Evolutionary conservation across 2,888 invertebrate genomes (phyloP).

Genomic region (Ophioninae sp.): DNA sequence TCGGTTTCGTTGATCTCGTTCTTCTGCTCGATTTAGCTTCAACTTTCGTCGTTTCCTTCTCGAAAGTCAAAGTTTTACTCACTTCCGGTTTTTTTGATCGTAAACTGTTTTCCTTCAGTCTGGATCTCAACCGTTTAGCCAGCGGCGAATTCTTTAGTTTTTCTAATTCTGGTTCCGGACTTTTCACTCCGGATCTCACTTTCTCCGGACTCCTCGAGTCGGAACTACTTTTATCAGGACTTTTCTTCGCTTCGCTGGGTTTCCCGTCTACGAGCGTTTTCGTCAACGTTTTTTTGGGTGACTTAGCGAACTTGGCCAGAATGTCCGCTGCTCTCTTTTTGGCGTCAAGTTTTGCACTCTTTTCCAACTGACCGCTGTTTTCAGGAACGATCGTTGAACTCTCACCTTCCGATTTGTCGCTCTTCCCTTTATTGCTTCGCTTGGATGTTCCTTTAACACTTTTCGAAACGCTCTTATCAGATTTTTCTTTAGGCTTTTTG

Average conservation of each 20-base stretch:
- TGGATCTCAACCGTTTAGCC: conserved; percentile 78
- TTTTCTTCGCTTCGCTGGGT: conserved; percentile 47
- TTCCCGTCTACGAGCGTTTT: conserved; percentile 30
- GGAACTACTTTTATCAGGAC: conserved; percentile 39
- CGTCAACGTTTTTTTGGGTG: conserved; percentile 47
- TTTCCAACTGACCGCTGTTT: conserved; percentile 68
- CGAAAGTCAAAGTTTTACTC: conserved; percentile 73
- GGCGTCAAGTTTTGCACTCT: conserved; percentile 68
- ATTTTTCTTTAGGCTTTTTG: conserved; percentile 20
- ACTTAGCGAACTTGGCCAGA: conserved; percentile 63
- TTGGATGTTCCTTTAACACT: conserved; percentile 43
- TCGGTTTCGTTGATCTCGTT: conserved; percentile 70
- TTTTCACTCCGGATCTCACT: neutral
- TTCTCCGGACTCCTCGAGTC: neutral
- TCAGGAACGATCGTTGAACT: conserved; percentile 63
- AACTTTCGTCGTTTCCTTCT: conserved; percentile 69
- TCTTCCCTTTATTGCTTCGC: conserved; percentile 60
- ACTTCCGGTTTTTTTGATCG: conserved; percentile 65
- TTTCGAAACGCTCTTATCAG: conserved; percentile 36
- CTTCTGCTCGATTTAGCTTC: conserved; percentile 65
- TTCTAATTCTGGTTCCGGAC: conserved; percentile 63
- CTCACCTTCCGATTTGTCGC: conserved; percentile 58
- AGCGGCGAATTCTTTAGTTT: conserved; percentile 80
- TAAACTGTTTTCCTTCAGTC: conserved; percentile 80
- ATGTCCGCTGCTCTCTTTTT: conserved; percentile 73